Conservation (phyloP, 2,113 vertebrate species). For the Stegostoma tigrinum region DNA sequence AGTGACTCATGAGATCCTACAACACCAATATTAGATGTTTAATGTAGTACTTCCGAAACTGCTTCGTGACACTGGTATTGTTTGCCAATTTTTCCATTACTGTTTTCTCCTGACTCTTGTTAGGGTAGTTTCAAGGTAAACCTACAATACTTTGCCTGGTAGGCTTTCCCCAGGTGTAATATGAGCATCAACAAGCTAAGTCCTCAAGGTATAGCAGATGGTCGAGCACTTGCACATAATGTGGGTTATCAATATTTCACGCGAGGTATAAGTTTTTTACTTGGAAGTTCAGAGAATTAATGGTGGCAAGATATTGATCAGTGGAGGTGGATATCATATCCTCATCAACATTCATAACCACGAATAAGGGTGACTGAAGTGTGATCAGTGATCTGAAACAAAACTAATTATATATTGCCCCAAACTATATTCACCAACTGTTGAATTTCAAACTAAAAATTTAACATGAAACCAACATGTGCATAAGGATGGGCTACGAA, state of each 20-base stretch:
- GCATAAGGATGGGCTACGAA: background rate
- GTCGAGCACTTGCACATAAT: background rate
- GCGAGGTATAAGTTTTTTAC: background rate
- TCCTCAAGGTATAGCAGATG: background rate
- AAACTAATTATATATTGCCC: background rate
- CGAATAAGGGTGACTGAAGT: background rate
- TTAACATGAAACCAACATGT: background rate
- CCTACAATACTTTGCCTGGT: background rate
- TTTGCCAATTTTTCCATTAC: background rate
- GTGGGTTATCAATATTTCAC: background rate
- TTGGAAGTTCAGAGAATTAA: background rate
- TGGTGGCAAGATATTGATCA: background rate
- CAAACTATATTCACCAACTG: background rate
- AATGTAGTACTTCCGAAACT: background rate
- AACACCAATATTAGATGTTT: background rate
- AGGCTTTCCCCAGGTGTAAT: background rate
- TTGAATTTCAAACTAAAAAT: background rate
- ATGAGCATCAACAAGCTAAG: background rate
- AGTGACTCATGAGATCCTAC: conserved; percentile 30
- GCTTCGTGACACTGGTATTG: background rate
- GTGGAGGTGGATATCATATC: background rate
- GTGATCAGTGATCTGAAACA: background rate
- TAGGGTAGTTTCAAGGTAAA: background rate
- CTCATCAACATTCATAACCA: background rate
- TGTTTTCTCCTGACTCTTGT: background rate